Percentiles rank a stretch among this genome's conserved stretches.
Conservation (phyloP, 2,797 vertebrate genomes). For the Hoplostethus mediterraneus region DNA sequence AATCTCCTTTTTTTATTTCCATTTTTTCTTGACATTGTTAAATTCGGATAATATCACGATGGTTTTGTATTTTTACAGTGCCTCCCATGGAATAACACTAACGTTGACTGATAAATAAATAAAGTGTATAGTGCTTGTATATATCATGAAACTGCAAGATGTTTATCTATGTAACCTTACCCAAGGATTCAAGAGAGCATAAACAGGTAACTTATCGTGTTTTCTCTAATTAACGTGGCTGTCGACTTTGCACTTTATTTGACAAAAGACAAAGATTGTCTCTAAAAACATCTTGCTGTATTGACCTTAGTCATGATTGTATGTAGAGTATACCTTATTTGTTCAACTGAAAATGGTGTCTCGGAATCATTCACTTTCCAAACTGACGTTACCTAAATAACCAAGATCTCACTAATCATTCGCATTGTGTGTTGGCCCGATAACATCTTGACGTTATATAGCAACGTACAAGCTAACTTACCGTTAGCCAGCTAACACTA, state of each 20-base stretch:
- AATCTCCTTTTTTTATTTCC: neutral
- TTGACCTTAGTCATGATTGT: constrained; percentile 49
- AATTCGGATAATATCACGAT: neutral
- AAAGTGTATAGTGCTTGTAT: neutral
- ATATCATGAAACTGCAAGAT: neutral
- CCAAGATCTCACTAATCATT: neutral
- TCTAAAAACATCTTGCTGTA: constrained; percentile 20
- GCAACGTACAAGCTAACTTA: constrained; percentile 39
- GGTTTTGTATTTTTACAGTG: neutral
- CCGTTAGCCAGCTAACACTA: constrained; percentile 59
- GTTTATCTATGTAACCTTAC: neutral
- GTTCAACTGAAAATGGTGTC: neutral
- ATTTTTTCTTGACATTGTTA: neutral
- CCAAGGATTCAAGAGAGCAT: neutral
- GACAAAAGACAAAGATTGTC: constrained; percentile 42
- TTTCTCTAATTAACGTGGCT: neutral
- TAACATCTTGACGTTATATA: neutral
- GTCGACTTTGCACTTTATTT: constrained; percentile 5
- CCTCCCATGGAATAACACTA: constrained; percentile 1
- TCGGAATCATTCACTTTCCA: neutral
- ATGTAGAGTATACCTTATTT: constrained; percentile 29
- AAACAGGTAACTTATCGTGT: neutral
- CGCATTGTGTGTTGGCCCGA: constrained; percentile 19
- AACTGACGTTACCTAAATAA: constrained; percentile 1
- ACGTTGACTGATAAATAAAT: neutral